Percentiles rank a stretch among this genome's conserved stretches.
Conservation (phyloP, 2,797 vertebrate genomes). For the Picus viridis region DNA sequence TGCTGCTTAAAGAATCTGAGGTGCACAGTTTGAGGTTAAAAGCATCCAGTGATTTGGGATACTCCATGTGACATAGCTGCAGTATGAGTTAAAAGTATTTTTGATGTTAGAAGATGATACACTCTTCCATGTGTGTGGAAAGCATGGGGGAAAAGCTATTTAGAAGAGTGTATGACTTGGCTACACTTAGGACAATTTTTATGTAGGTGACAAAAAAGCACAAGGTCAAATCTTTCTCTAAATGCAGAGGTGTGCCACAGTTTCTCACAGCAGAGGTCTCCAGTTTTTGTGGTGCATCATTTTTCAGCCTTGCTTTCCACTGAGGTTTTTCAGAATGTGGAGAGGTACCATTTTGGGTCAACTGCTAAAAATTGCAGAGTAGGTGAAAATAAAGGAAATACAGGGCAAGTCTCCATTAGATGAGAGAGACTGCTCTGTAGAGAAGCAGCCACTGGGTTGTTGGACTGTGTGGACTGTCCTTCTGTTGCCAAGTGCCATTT, state of each 20-base stretch:
- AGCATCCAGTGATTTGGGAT: neutral
- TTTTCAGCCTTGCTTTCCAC: neutral
- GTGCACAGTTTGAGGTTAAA: neutral
- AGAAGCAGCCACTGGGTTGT: neutral
- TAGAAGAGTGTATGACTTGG: neutral
- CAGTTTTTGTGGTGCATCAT: neutral
- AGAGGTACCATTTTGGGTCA: neutral
- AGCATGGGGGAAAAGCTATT: neutral
- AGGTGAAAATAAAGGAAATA: neutral
- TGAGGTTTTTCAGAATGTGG: neutral
- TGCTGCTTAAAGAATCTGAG: neutral
- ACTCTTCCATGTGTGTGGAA: neutral
- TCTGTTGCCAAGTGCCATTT: neutral
- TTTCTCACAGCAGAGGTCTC: neutral
- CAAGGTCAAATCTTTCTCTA: neutral
- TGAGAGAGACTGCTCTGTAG: neutral
- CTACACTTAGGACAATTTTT: neutral
- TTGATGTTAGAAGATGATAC: neutral
- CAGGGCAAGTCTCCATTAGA: rapidly evolving
- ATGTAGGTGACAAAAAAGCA: neutral
- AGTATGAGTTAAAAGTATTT: neutral
- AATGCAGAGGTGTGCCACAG: neutral
- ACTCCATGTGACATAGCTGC: neutral
- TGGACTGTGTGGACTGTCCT: neutral
- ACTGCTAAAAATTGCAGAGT: neutral